Evolutionary conservation across 2,888 invertebrate species (phyloP).

Genomic region (Ypsolopha scabrella): DNA sequence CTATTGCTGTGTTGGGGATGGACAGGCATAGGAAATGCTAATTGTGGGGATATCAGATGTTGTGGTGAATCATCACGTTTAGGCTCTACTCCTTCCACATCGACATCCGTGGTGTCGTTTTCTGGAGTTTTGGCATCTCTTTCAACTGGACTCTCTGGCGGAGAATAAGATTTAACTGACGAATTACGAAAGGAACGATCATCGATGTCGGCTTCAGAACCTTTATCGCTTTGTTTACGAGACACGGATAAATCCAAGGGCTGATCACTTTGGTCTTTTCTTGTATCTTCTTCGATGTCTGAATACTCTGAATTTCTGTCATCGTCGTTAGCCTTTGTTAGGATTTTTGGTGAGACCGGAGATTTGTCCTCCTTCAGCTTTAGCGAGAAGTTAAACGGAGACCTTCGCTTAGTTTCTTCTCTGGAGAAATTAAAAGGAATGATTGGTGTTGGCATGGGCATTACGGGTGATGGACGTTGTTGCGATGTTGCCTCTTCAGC

Average conservation of each 20-base stretch:
- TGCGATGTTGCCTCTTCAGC: constrained; percentile 75
- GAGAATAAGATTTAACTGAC: constrained; percentile 54
- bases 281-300: constrained; percentile 41
- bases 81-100: constrained; percentile 64
- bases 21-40: constrained; percentile 86
- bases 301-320: constrained; percentile 46
- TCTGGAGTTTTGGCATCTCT: constrained; percentile 53
- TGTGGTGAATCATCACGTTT: constrained; percentile 52
- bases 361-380: constrained; percentile 34
- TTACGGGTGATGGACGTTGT: constrained; percentile 74
- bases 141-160: constrained; percentile 49
- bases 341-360: constrained; percentile 30
- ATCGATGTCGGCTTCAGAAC: constrained; percentile 47
- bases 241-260: constrained; percentile 81
- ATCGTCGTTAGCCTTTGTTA: constrained; percentile 28
- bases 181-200: constrained; percentile 54
- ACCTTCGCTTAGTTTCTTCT: constrained; percentile 45
- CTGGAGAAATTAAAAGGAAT: constrained; percentile 38
- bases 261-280: constrained; percentile 70
- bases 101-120: constrained; percentile 67
- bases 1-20: constrained; percentile 82
- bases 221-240: constrained; percentile 61
- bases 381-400: constrained; percentile 45
- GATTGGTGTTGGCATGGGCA: constrained; percentile 59
- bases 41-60: constrained; percentile 61